Evolutionary conservation across 1,140 invertebrate genomes (phyloP).

Genomic region (Thaumetopoea pityocampa): DNA sequence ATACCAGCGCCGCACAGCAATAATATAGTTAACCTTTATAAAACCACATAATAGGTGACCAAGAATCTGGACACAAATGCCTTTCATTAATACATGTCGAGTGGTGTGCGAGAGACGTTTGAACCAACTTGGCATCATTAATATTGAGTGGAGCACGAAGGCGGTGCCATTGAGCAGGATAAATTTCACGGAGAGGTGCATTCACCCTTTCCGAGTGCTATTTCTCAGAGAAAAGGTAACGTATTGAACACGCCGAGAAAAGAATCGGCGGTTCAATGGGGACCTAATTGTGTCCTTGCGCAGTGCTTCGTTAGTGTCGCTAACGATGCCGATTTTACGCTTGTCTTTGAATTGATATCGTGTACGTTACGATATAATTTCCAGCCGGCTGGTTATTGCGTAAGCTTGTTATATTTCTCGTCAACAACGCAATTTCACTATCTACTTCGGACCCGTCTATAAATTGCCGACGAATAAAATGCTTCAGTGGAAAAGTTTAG

Average conservation of each 20-base stretch:
- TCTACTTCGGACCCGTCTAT: no score
- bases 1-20: no score
- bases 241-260: conserved; percentile 28
- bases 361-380: no score
- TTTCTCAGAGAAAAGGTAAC: conserved; percentile 40
- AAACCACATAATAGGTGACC: conserved; percentile 35
- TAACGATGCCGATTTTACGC: conserved; percentile 35
- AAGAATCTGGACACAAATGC: conserved; percentile 50
- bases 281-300: conserved; percentile 12
- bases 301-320: conserved; percentile 1
- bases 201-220: conserved; percentile 63
- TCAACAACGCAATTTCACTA: no score
- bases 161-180: conserved; percentile 48
- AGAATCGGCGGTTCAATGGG: conserved; percentile 2
- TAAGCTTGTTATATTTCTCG: no score
- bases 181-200: conserved; percentile 56
- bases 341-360: no score
- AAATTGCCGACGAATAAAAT: no score
- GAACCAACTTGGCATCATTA: conserved; percentile 70
- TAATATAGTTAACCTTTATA: no score
- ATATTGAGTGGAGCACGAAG: conserved; percentile 62
- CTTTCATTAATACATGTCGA: conserved; percentile 60
- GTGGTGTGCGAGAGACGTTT: conserved; percentile 53
- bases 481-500: no score
- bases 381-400: no score